Base-by-base conservation (phyloP, 2,113 vertebrate genomes). In the Stomatorhinus ivindoensis region DNA sequence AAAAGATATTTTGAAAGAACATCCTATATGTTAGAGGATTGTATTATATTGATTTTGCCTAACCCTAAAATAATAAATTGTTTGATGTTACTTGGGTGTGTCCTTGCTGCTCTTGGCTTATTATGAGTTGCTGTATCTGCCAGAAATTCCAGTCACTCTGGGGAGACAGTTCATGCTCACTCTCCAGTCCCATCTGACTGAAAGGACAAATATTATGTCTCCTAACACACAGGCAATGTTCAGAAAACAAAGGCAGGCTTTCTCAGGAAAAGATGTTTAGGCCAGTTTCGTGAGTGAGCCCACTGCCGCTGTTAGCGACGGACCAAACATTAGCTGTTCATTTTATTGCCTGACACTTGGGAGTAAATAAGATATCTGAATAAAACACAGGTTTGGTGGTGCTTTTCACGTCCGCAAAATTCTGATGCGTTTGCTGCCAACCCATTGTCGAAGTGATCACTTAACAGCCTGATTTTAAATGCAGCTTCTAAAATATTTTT, bases 151-250 rank as follows among this genome's bases (percentile, higher is more conserved):
- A 48, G 48, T 46, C 53, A 47, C 55, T 91, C 44, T 19, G 8
- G 11, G 4, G n/a, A 39, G 58, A 89, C 19, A 35, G 85, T 21
- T 86, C 89, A 88, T 58, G 55, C 35, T 76, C 39, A 44, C 47
- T 31, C 46, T 61, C n/a, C 42, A 11, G 31, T 24, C 80, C 47
- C 3, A 7, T 42, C 73, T 50, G 3, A 27, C 50, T 50, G 44
- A 89, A 76, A 88, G 48, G 89, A 55, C 87, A 90, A 89, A 91
- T 89, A 89, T 90, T 91, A 88, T 91, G 90, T 55, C 76, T 89
- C 48, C n/a, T 61, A 76, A 73, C 44, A 88, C 31, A 88, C 24
- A 88, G n/a, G 44, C 11, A 73, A 65, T 85, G 69, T 61, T 21
- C 84, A 87, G 8, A 87, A 87, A 53, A 55, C 84, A 46, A 48